These are phyloP conservation scores for Beroe ovata DNA, from an alignment of 37 sponge, comb jelly and placozoan genomes.

Conservation along the genomic window DNA sequence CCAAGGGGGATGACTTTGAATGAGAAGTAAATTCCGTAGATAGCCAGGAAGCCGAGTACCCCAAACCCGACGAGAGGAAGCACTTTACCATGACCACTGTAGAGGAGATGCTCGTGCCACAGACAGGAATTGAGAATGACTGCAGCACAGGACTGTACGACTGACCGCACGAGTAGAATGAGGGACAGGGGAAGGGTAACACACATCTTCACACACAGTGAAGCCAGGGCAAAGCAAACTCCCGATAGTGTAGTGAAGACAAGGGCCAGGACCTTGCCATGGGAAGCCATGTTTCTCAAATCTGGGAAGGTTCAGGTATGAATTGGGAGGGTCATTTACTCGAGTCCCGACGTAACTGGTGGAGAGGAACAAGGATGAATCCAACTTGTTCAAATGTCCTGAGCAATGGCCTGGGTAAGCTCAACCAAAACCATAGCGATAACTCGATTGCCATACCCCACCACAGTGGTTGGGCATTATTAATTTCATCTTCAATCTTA, in stretches of 20 bases:
- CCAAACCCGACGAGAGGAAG: neutral
- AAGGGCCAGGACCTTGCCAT: conserved; percentile 8
- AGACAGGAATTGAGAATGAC: neutral
- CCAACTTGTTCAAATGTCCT: too few relatives aligned
- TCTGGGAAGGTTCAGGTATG: too few relatives aligned
- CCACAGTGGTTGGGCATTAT: too few relatives aligned
- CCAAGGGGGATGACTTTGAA: conserved; percentile 47
- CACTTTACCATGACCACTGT: neutral
- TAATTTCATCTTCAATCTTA: too few relatives aligned
- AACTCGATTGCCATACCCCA: too few relatives aligned
- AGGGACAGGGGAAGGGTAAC: conserved; percentile 10
- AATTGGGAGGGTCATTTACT: too few relatives aligned
- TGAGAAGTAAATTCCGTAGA: conserved; percentile 49
- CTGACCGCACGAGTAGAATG: conserved; percentile 26
- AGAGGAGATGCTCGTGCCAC: neutral
- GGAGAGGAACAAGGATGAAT: too few relatives aligned
- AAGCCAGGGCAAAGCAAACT: conserved; percentile 14
- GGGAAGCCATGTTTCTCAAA: too few relatives aligned
- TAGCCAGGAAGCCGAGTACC: conserved; percentile 28
- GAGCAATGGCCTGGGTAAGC: too few relatives aligned
- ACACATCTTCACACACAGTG: conserved; percentile 47
- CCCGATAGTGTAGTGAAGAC: conserved; percentile 26
- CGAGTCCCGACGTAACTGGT: too few relatives aligned
- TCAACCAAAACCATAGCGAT: too few relatives aligned
- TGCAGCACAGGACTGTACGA: neutral